Evolutionary conservation across 2,797 vertebrate genomes (phyloP).

Genomic region (Hydrolagus colliei): DNA sequence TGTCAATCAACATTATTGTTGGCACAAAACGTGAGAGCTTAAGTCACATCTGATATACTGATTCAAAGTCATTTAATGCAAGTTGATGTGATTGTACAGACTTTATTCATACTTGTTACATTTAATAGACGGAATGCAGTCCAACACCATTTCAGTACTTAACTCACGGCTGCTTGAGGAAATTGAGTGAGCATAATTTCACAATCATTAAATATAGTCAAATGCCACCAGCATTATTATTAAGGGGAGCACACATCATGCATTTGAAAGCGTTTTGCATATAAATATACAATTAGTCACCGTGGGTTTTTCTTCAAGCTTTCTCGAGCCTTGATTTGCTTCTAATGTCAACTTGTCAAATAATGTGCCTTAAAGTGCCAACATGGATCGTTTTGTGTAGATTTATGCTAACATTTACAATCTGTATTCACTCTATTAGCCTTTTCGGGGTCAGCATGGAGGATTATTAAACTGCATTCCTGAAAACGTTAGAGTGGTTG

Average conservation of each 20-base stretch:
- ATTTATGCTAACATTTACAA: conserved; percentile 32
- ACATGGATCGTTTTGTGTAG: conserved; percentile 32
- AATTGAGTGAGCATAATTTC: not conserved
- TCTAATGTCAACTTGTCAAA: conserved; percentile 31
- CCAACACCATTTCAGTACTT: not conserved
- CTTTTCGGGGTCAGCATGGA: conserved; percentile 28
- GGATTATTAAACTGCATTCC: conserved; percentile 30
- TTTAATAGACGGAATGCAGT: not conserved
- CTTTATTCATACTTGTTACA: not conserved
- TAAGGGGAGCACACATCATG: not conserved
- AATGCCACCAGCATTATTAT: not conserved
- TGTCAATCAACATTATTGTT: not conserved
- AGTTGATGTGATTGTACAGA: not conserved
- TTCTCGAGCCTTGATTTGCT: conserved; percentile 4
- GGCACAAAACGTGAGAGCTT: not conserved
- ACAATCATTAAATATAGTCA: not conserved
- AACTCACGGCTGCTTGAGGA: not conserved
- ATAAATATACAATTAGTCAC: conserved; percentile 31
- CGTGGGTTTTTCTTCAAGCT: conserved; percentile 24
- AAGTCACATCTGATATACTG: not conserved
- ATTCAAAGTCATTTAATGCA: not conserved
- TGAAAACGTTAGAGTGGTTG: conserved; percentile 28
- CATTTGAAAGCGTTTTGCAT: conserved; percentile 25
- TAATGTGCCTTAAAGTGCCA: conserved; percentile 30
- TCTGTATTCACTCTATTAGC: conserved; percentile 30